A percentile compares a stretch with the other conserved stretches of the same genome.
Conservation (phyloP, 2,888 invertebrate species). For the Beris chalybata region DNA sequence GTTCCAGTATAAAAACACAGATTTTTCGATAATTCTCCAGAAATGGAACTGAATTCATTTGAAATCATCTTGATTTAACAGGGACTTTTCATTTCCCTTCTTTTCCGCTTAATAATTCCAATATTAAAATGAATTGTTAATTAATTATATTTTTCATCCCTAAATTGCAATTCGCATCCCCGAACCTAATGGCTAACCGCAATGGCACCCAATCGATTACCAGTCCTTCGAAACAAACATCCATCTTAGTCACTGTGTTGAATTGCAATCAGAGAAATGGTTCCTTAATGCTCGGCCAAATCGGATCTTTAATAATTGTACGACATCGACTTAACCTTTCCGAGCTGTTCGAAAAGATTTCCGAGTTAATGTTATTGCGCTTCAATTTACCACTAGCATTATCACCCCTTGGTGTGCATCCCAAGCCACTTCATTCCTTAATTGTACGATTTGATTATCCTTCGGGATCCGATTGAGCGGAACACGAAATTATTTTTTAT, state of each 20-base stretch:
- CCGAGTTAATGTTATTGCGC: conserved; percentile 23
- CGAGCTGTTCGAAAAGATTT: neutral
- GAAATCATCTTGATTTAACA: too few relatives aligned
- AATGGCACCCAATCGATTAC: conserved; percentile 15
- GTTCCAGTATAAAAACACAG: too few relatives aligned
- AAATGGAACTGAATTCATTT: too few relatives aligned
- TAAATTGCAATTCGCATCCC: too few relatives aligned
- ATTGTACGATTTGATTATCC: conserved; percentile 38
- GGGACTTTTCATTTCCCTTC: too few relatives aligned
- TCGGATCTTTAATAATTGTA: neutral
- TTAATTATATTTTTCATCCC: too few relatives aligned
- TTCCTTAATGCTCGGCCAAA: conserved; percentile 9
- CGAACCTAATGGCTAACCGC: conserved; percentile 1
- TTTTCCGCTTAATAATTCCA: too few relatives aligned
- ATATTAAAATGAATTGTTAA: too few relatives aligned
- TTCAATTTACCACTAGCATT: conserved; percentile 21
- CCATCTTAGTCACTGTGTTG: conserved; percentile 16
- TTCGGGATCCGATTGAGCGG: conserved; percentile 35
- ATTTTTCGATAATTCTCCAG: too few relatives aligned
- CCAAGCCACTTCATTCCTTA: conserved; percentile 38
- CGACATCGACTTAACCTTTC: conserved; percentile 5
- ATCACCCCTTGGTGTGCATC: neutral
- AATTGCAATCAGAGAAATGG: conserved; percentile 18
- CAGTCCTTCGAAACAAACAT: conserved; percentile 5
- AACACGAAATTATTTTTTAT: conserved; percentile 37